Evolutionary conservation across 1,140 invertebrate genomes (phyloP).

Genomic region (Oryzaephilus surinamensis): DNA sequence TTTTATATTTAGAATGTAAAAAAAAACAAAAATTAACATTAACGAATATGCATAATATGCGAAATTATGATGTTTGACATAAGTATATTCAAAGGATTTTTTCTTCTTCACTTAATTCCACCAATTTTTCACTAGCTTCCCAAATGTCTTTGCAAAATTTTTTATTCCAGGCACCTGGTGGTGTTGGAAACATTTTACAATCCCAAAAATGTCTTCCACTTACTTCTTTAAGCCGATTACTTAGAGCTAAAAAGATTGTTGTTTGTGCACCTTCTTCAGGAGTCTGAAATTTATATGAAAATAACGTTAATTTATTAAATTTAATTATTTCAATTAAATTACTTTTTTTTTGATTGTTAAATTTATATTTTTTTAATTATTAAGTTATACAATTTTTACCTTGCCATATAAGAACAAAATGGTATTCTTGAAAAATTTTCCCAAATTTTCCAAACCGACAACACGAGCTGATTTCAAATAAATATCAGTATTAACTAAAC

Average conservation of each 20-base stretch:
- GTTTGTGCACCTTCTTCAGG: constrained; percentile 55
- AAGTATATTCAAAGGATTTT: too few species aligned
- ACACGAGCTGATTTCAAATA: constrained; percentile 19
- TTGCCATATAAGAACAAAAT: constrained; percentile 21
- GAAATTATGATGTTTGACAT: too few species aligned
- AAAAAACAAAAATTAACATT: too few species aligned
- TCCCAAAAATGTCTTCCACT: constrained; percentile 59
- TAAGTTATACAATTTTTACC: too few species aligned
- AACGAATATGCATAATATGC: too few species aligned
- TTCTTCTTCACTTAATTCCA: constrained; percentile 6
- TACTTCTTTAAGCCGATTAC: constrained; percentile 44
- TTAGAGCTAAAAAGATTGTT: constrained; percentile 47
- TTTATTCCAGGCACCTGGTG: constrained; percentile 24
- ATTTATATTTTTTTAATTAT: too few species aligned
- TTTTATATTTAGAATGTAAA: too few species aligned
- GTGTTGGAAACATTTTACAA: constrained; percentile 35
- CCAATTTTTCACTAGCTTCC: constrained; percentile 24
- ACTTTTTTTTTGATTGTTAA: too few species aligned
- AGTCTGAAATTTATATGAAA: constrained; percentile 35
- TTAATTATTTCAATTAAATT: too few species aligned
- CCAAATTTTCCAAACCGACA: constrained; percentile 17
- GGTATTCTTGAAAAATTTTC: constrained; percentile 11
- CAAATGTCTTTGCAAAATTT: constrained; percentile 27
- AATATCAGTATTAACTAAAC: constrained; percentile 40
- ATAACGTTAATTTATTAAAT: too few species aligned